Evolutionary conservation across 2,888 invertebrate genomes (phyloP), one percentile per base, ranked within the genome.

Genomic region (Melieria picta): DNA sequence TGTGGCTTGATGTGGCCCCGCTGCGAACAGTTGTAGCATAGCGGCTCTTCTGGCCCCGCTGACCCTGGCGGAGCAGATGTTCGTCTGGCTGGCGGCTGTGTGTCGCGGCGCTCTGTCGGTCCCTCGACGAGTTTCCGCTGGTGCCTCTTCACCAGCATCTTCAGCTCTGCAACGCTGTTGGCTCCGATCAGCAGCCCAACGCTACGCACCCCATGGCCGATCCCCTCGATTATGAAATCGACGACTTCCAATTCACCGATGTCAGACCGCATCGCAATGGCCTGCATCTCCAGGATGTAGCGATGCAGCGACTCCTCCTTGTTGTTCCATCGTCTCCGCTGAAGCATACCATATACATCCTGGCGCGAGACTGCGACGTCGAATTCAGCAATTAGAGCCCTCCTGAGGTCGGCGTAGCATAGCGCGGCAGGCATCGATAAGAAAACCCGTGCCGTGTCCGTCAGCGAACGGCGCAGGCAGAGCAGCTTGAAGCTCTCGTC

Each of bases 361-460:
- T 74, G 72, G 9, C 74, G 58, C 7, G 61, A 52, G 0, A 71
- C 48, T 9, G 63, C 63, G 13, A 66, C 45, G 9, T 69, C 64
- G 30, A 73, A 75, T 67, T 74, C 72, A 10, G 42, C 55, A 52
- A 72, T 67, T 7, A 73, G 46, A 45, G 69, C 70, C 3, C 48
- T 10, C 42, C 68, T 72, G 3, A 73, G 16, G 0, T 66, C 56
- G 7, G 13, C 9, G 45, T 71, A 73, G 5, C 16, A 48, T 13
- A 73, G 5, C 4, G 63, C 60, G 11, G 64, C 9, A 16, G 60
- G 60, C 45, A 68, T 60, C 7, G 48, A 47, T 13, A 72, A 43
- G 45, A 72, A 69, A 5, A 61, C 56, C 7, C 57, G 65, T 4
- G 61, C 62, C 42, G 69, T 72, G 6, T 65, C 72, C 0, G 7